Evolutionary conservation across 2,113 vertebrate species (phyloP).

Genomic region (Nyctibius bracteatus): DNA sequence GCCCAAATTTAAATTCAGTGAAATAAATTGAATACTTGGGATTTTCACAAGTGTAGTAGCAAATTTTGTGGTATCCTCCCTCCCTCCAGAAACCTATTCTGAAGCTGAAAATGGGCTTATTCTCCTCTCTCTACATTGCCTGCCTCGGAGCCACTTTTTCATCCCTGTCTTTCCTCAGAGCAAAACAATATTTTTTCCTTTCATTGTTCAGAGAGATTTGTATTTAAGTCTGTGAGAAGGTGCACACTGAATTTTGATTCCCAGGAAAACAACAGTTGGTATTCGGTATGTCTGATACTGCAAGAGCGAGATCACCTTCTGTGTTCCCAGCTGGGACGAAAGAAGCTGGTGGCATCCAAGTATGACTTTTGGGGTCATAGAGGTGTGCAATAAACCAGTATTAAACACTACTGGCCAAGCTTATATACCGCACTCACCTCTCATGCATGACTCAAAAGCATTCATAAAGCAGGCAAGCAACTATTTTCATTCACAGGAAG

Average conservation of each 20-base stretch:
- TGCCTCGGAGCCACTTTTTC: background rate
- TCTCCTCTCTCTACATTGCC: background rate
- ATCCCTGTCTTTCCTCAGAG: background rate
- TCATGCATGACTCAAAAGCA: background rate
- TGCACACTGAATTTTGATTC: background rate
- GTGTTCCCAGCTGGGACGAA: background rate
- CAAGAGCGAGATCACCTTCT: background rate
- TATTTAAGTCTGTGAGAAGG: background rate
- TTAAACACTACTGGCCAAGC: background rate
- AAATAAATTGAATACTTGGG: background rate
- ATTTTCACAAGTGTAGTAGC: background rate
- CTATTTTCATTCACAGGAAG: background rate
- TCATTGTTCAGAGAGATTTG: background rate
- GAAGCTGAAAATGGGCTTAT: background rate
- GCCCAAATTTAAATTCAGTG: background rate
- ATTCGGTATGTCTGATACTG: background rate
- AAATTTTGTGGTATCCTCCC: background rate
- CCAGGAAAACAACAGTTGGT: constrained; percentile 7
- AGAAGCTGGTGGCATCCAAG: background rate
- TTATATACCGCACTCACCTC: background rate
- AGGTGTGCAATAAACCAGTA: background rate
- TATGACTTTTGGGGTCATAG: background rate
- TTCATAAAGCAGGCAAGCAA: background rate
- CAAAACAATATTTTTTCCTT: background rate
- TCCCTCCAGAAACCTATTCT: accelerated